These are phyloP conservation scores for Odiellus spinosus DNA, from an alignment of 2,888 invertebrate genomes.

Conservation along the genomic window DNA sequence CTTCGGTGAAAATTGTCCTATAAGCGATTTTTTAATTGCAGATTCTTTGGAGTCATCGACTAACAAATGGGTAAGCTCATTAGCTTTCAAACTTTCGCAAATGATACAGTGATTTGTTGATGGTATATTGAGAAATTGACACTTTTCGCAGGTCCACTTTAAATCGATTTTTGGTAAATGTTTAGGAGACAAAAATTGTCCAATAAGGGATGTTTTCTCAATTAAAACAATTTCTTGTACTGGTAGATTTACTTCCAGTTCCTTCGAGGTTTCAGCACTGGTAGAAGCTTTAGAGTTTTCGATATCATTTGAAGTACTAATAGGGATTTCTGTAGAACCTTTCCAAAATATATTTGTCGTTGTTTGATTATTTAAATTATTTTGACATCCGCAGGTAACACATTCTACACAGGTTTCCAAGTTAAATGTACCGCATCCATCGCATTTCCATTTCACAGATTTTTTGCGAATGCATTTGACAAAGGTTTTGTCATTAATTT, in stretches of 20 bases:
- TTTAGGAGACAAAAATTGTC: conserved; percentile 14
- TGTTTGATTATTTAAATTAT: background rate
- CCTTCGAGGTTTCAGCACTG: background rate
- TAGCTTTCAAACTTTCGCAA: conserved; percentile 17
- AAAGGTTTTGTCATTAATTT: conserved; percentile 20
- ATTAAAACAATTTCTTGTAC: background rate
- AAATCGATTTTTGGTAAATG: conserved; percentile 16
- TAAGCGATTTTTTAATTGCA: too few relatives aligned
- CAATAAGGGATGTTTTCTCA: conserved; percentile 3
- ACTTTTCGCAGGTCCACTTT: conserved; percentile 30
- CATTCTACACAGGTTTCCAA: conserved; percentile 19
- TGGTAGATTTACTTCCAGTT: background rate
- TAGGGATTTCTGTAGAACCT: background rate
- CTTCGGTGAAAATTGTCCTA: conserved; percentile 31
- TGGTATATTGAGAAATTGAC: conserved; percentile 26
- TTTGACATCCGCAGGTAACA: conserved; percentile 10
- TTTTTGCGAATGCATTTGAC: conserved; percentile 21
- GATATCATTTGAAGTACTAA: too few relatives aligned
- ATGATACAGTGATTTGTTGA: conserved; percentile 22
- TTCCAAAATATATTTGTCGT: background rate
- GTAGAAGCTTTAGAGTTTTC: background rate
- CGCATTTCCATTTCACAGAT: conserved; percentile 19
- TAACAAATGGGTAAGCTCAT: conserved; percentile 5
- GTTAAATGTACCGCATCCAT: conserved; percentile 16
- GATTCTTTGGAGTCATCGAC: too few relatives aligned